Evolutionary conservation across 2,797 vertebrate species (phyloP), one percentile per base, ranked within the genome.

Genomic region (Vultur gryphus): DNA sequence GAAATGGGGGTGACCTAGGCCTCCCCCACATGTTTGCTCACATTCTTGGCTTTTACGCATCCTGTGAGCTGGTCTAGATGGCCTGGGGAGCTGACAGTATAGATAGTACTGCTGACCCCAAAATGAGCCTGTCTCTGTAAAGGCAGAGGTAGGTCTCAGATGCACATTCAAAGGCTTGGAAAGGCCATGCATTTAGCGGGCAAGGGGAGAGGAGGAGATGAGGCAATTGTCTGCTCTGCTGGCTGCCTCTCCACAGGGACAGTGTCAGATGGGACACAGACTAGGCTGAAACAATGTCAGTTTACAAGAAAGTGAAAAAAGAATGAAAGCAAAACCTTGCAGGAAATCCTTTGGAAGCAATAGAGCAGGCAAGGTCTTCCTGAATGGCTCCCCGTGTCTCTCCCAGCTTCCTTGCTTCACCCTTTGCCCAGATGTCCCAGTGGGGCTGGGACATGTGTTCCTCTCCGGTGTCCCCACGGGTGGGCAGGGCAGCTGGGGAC

Each of bases 291-390:
- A 88, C 72, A 87, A 81, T 18, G 78, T 31, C 58, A 44, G 48
- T 58, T 94, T 79, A 86, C 52, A 76, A 71, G 49, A 84, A 66
- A 88, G 84, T 62, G 48, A 73, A 78, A 93, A 89, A 77, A 43
- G 59, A 86, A 80, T 73, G 83, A 86, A 95, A 96, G 90, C 46
- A 96, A 93, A 96, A 93, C 84, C 69, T 92, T 66, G 77, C 97
- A 97, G 97, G 97, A 98, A 98, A 98, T 98, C 97, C 97, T 95
- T 51, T 87, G 97, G 98, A 98, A 98, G 96, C 94, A 97, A 98
- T 98, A 97, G 64, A 91, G 65, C 67, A 90, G 95, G 86, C 86
- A 96, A 79, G 18, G 70, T 93, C 89, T 97, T 98, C 98, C 98
- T 98, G 97, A 97, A 98, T 93, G 86, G 73, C 65, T 96, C 94